phyloP scores from a whole-genome alignment of 2,113 vertebrate genomes.

The Nipponia nippon region DNA sequence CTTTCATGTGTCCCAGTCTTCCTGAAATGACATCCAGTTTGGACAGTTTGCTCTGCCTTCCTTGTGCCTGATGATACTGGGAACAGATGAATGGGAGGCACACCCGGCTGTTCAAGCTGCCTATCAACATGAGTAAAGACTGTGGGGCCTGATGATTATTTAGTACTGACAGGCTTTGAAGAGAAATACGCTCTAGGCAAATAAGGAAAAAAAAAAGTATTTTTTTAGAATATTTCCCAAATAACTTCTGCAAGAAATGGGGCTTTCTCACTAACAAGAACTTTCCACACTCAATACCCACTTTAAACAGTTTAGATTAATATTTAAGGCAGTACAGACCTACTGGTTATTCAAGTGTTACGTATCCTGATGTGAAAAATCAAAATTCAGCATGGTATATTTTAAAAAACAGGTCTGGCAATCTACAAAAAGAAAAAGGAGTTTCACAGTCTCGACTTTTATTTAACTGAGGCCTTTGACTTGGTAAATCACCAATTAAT shows the following conservation, averaged over 20 bases:
- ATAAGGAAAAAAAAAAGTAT: not conserved
- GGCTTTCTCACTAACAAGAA: not conserved
- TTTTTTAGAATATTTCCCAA: not conserved
- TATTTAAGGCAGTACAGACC: not conserved
- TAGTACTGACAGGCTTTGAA: not conserved
- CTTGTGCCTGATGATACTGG: not conserved
- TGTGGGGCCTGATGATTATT: not conserved
- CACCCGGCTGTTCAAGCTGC: not conserved
- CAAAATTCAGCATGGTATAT: not conserved
- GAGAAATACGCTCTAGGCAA: not conserved
- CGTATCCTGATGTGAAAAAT: not conserved
- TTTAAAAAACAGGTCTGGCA: conserved; percentile 20
- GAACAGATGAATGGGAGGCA: conserved; percentile 36
- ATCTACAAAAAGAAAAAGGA: not conserved
- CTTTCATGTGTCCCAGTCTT: conserved; percentile 26
- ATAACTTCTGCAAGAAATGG: not conserved
- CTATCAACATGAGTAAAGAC: not conserved
- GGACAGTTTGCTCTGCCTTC: conserved; percentile 2
- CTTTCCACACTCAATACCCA: not conserved
- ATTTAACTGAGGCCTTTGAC: conserved; percentile 50
- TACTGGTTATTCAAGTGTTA: not conserved
- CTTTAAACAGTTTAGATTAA: not conserved
- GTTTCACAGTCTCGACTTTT: conserved; percentile 12
- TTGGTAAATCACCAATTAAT: conserved; percentile 61
- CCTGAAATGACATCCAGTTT: conserved; percentile 23